phyloP scores from a whole-genome alignment of 2,888 invertebrate genomes.

The Hedychridium roseum region DNA sequence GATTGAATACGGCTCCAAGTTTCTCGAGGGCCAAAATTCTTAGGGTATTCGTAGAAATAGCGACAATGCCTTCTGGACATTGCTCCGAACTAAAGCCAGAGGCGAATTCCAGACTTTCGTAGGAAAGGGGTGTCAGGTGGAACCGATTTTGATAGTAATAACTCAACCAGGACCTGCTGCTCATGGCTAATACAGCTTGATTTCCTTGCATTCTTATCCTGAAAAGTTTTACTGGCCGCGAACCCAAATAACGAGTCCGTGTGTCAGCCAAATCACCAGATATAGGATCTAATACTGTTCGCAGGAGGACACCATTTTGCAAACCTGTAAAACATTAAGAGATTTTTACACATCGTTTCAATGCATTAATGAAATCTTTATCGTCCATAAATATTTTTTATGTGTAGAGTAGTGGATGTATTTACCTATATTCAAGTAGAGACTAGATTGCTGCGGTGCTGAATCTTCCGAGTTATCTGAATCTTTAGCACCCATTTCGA shows the following conservation, averaged over 20 bases:
- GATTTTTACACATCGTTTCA: slow-evolving; percentile 6
- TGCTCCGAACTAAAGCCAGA: slow-evolving; percentile 97
- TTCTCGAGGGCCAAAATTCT: slow-evolving; percentile 98
- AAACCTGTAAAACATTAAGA: slow-evolving; percentile 67
- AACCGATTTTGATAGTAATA: slow-evolving; percentile 98
- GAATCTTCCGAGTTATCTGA: slow-evolving; percentile 67
- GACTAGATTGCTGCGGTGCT: slow-evolving; percentile 73
- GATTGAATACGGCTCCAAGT: slow-evolving; percentile 97
- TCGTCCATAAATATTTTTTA: slow-evolving; percentile 20
- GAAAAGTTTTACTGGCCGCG: slow-evolving; percentile 94
- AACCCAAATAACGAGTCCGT: slow-evolving; percentile 94
- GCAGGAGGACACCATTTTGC: slow-evolving; percentile 92
- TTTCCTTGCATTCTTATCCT: slow-evolving; percentile 94
- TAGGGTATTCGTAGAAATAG: slow-evolving; percentile 96
- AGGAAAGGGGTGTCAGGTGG: slow-evolving; percentile 94
- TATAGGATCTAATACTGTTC: slow-evolving; percentile 94
- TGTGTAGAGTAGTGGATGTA: background rate
- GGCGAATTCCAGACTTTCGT: slow-evolving; percentile 96
- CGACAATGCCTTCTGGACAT: slow-evolving; percentile 99
- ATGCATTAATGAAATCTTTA: slow-evolving; percentile 19
- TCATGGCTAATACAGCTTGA: slow-evolving; percentile 97
- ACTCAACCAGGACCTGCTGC: slow-evolving; percentile 96
- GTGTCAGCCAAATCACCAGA: slow-evolving; percentile 98
- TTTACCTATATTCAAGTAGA: slow-evolving; percentile 90
- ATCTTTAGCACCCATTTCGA: slow-evolving; percentile 85